Percentiles rank a stretch among this genome's conserved stretches.
phyloP scores from a whole-genome alignment of 2,797 vertebrate genomes.

The Nothura maculosa region DNA sequence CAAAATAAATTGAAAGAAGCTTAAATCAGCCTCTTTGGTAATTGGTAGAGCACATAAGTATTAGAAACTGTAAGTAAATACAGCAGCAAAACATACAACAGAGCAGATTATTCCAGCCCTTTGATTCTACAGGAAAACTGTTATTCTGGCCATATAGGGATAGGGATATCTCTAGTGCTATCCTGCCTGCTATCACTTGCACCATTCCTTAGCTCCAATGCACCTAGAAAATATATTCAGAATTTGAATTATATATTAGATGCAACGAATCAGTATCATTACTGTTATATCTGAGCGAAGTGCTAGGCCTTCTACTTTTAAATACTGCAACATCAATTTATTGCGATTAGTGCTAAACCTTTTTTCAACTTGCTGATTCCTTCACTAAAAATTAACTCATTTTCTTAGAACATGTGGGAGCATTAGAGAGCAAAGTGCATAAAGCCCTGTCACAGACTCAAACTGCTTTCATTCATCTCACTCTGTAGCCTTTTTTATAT shows the following conservation, averaged over 20 bases:
- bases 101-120: not conserved
- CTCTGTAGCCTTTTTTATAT: not conserved
- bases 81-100: not conserved
- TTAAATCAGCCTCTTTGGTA: not conserved
- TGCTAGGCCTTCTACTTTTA: conserved; percentile 41
- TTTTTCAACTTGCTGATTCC: conserved; percentile 53
- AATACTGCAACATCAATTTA: conserved; percentile 50
- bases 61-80: not conserved
- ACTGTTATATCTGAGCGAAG: conserved; percentile 1
- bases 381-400: conserved; percentile 26
- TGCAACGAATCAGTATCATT: conserved; percentile 37
- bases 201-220: not conserved
- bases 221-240: not conserved
- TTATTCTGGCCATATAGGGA: not conserved
- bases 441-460: not conserved
- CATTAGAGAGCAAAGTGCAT: not conserved
- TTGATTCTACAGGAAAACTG: not conserved
- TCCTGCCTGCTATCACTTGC: not conserved
- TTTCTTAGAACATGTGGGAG: conserved; percentile 46
- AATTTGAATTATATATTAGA: conserved; percentile 21
- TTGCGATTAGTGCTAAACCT: conserved; percentile 46
- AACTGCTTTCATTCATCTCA: conserved; percentile 4
- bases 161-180: not conserved
- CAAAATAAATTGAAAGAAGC: not conserved
- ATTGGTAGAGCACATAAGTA: not conserved